Evolutionary conservation across 2,113 vertebrate genomes (phyloP).

Genomic region (Entelurus aequoreus): DNA sequence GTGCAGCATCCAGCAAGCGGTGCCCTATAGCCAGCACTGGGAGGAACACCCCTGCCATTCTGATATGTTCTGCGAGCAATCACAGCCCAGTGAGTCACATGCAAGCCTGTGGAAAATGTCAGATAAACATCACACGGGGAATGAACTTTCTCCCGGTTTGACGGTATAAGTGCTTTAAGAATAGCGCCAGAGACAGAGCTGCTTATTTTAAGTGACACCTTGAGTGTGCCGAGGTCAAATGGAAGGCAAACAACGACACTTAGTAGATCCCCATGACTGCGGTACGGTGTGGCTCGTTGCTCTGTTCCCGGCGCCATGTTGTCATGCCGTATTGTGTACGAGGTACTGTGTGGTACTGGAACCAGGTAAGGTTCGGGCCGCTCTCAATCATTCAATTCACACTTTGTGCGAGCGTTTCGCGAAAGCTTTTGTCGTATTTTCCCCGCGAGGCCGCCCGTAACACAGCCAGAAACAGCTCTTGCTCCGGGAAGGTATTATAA

Average conservation of each 20-base stretch:
- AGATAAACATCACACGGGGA: constrained; percentile 66
- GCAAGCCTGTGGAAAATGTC: constrained; percentile 58
- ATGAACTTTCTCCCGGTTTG: constrained; percentile 43
- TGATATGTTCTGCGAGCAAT: constrained; percentile 50
- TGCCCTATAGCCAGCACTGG: constrained; percentile 31
- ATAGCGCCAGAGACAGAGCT: constrained; percentile 52
- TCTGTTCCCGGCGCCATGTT: constrained; percentile 40
- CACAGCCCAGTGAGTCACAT: constrained; percentile 52
- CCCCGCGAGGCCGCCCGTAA: constrained; percentile 49
- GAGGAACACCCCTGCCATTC: constrained; percentile 29
- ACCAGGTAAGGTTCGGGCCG: constrained; percentile 19
- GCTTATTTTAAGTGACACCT: constrained; percentile 62
- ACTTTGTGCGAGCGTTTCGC: constrained; percentile 39
- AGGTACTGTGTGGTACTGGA: constrained; percentile 15
- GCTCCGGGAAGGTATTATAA: constrained; percentile 41
- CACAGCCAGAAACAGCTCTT: constrained; percentile 31
- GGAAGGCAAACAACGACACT: constrained; percentile 18
- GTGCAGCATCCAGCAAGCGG: constrained; percentile 41
- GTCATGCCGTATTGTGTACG: constrained; percentile 35
- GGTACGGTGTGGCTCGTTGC: constrained; percentile 22
- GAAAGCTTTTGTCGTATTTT: constrained; percentile 51
- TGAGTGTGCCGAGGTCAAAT: constrained; percentile 57
- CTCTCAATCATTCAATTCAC: constrained; percentile 33
- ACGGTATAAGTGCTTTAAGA: constrained; percentile 58
- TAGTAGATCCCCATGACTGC: constrained; percentile 35